Conservation (phyloP, 2,113 vertebrate genomes). For the Apistogramma diplotaenia region DNA sequence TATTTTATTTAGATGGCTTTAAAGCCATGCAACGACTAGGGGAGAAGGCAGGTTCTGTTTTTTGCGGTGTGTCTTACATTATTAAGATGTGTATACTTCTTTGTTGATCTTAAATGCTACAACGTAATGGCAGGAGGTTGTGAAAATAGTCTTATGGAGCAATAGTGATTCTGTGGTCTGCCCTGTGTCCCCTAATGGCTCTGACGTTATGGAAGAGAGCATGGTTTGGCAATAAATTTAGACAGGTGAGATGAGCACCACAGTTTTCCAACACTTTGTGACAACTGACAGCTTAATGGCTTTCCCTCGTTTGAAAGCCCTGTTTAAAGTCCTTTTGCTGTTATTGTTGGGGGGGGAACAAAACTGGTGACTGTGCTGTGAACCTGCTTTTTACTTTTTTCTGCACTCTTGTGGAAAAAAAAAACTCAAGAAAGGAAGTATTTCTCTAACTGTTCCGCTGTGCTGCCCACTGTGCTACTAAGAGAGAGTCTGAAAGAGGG, state of each 20-base stretch:
- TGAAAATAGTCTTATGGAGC: conserved; percentile 7
- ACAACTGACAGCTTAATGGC: conserved; percentile 64
- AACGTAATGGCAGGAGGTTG: neutral
- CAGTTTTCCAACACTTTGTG: neutral
- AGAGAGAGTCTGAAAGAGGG: neutral
- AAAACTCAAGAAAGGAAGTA: neutral
- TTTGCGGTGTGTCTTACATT: conserved; percentile 26
- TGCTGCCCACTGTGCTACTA: no score
- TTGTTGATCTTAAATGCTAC: conserved; percentile 21
- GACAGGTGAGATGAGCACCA: conserved; percentile 16
- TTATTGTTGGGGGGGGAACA: neutral
- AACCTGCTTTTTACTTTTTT: conserved; percentile 24
- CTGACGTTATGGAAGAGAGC: neutral
- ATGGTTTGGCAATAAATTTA: conserved; percentile 37
- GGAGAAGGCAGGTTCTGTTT: neutral
- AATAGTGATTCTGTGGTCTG: neutral
- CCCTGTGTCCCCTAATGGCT: neutral
- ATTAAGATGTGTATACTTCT: conserved; percentile 28
- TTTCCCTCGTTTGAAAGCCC: conserved; percentile 44
- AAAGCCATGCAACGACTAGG: neutral
- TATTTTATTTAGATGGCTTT: conserved; percentile 1
- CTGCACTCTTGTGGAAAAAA: neutral
- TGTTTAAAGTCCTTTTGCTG: conserved; percentile 4
- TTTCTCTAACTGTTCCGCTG: neutral
- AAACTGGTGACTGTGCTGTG: neutral